phyloP scores from a whole-genome alignment of 1,140 invertebrate genomes.

The Halictus rubicundus region DNA sequence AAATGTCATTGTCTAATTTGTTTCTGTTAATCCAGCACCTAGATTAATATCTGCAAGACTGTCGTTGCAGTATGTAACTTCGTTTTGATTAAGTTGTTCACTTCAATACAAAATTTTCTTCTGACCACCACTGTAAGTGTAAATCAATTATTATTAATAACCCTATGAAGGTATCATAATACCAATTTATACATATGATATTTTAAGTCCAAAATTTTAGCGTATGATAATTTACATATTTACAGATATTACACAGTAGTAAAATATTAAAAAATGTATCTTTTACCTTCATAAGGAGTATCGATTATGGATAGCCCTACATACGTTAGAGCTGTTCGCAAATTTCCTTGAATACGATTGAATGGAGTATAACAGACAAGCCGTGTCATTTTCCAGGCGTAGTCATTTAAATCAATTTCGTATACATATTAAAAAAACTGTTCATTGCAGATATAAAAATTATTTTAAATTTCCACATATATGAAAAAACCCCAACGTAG shows the following conservation, averaged over 20 bases:
- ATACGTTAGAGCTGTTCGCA: conserved; percentile 18
- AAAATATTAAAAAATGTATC: conserved; percentile 22
- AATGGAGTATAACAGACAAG: not conserved
- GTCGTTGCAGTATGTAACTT: not conserved
- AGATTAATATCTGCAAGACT: not conserved
- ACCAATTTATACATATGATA: conserved; percentile 12
- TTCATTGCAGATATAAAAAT: not conserved
- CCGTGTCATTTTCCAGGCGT: conserved; percentile 18
- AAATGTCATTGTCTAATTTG: not conserved
- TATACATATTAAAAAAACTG: not conserved
- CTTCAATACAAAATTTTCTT: not conserved
- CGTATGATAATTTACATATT: conserved; percentile 39
- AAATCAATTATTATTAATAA: conserved; percentile 21
- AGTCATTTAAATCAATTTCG: conserved; percentile 38
- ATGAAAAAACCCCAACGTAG: conserved; percentile 36
- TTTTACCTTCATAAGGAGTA: conserved; percentile 31
- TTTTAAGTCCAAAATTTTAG: conserved; percentile 19
- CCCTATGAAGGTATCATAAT: conserved; percentile 26
- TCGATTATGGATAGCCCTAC: conserved; percentile 1
- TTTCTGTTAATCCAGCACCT: not conserved
- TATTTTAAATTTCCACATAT: not conserved
- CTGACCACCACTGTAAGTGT: conserved; percentile 6
- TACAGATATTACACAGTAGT: conserved; percentile 24
- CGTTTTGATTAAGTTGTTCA: not conserved
- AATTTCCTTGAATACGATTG: not conserved